Conservation (phyloP, 2,888 invertebrate genomes). For the Caradrina clavipalpis region DNA sequence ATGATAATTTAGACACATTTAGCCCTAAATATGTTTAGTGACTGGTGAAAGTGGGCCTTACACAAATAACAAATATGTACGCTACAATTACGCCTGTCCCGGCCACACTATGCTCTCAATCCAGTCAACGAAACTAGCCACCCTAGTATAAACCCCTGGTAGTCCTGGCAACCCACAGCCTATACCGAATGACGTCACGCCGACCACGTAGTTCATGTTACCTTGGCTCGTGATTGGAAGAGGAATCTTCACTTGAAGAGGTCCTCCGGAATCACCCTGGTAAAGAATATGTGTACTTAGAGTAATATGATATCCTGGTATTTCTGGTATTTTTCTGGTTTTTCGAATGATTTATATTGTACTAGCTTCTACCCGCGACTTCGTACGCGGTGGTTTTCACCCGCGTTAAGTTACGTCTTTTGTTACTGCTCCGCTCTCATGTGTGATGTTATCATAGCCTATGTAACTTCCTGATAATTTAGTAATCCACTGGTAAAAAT, state of each 20-base stretch:
- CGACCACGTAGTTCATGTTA: constrained; percentile 76
- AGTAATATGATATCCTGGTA: neutral
- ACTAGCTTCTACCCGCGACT: too few relatives aligned
- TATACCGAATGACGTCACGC: constrained; percentile 80
- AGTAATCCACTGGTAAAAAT: too few relatives aligned
- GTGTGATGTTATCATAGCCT: too few relatives aligned
- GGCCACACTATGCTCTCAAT: constrained; percentile 81
- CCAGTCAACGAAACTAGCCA: constrained; percentile 80
- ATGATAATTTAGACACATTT: too few relatives aligned
- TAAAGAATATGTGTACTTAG: constrained; percentile 29
- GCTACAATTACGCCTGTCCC: neutral
- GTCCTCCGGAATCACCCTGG: constrained; percentile 94
- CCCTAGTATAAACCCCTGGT: constrained; percentile 81
- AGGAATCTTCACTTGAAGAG: constrained; percentile 86
- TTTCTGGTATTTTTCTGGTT: too few relatives aligned
- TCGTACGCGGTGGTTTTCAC: too few relatives aligned
- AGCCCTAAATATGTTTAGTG: too few relatives aligned
- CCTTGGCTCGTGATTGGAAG: constrained; percentile 62
- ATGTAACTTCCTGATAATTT: too few relatives aligned
- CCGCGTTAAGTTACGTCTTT: too few relatives aligned
- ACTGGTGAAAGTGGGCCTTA: too few relatives aligned
- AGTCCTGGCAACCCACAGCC: constrained; percentile 75
- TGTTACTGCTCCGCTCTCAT: too few relatives aligned
- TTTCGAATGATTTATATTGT: neutral
- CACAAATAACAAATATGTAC: neutral